These are phyloP conservation scores for Nycticebus coucang DNA, from an alignment of 2,113 vertebrate genomes.

Conservation along the genomic window DNA sequence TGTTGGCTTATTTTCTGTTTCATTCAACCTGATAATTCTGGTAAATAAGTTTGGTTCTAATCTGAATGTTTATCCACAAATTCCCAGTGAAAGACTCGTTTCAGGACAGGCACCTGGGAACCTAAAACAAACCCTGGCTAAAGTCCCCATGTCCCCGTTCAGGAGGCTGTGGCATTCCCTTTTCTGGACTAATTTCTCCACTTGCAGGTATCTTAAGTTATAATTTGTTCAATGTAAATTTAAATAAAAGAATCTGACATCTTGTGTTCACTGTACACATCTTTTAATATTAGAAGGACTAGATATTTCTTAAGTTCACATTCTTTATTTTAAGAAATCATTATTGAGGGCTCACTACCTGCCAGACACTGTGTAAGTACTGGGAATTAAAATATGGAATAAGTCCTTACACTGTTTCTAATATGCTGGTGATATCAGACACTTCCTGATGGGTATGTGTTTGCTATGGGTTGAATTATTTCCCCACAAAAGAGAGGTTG, in stretches of 20 bases:
- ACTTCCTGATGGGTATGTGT: neutral
- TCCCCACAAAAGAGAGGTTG: neutral
- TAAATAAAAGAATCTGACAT: neutral
- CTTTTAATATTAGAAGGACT: slow-evolving; percentile 19
- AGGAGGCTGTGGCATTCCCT: neutral
- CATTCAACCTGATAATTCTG: neutral
- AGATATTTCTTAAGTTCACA: slow-evolving; percentile 1
- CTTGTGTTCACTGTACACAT: neutral
- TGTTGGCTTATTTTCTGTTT: slow-evolving; percentile 48
- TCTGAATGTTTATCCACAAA: neutral
- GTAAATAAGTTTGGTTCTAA: neutral
- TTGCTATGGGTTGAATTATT: neutral
- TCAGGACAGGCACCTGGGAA: neutral
- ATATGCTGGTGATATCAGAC: neutral
- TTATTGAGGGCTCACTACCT: neutral
- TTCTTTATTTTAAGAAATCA: slow-evolving; percentile 23
- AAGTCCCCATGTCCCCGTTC: neutral
- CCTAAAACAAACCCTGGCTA: neutral
- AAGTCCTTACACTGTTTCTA: neutral
- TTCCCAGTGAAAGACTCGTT: neutral
- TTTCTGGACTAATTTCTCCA: neutral
- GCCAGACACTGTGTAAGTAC: neutral
- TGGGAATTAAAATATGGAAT: neutral
- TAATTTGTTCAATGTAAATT: neutral
- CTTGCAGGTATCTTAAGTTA: neutral